Evolutionary conservation across 2,888 invertebrate species (phyloP).

Genomic region (Camptogramma bilineatum): DNA sequence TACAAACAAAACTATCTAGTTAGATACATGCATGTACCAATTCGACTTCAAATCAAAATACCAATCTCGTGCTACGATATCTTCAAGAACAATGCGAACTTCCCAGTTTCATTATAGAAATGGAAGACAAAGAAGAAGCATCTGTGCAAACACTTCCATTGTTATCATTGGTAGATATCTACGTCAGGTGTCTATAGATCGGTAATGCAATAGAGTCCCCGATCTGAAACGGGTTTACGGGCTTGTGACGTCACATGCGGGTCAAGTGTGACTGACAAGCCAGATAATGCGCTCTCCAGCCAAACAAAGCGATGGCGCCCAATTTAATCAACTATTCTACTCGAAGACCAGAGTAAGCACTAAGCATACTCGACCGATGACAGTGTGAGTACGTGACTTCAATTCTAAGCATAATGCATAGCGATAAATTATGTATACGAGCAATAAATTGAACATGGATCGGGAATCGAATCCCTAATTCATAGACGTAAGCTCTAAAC

Average conservation of each 20-base stretch:
- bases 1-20: not conserved
- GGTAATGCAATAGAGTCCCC: conserved; percentile 47
- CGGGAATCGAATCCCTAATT: conserved; percentile 60
- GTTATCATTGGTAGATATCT: conserved; percentile 17
- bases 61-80: conserved; percentile 1
- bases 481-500: conserved; percentile 38
- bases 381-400: conserved; percentile 57
- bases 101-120: conserved; percentile 14
- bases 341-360: conserved; percentile 58
- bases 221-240: conserved; percentile 45
- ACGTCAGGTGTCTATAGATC: conserved; percentile 28
- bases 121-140: conserved; percentile 16
- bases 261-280: conserved; percentile 67
- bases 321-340: conserved; percentile 68
- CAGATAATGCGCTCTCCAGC: conserved; percentile 61
- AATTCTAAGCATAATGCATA: conserved; percentile 57
- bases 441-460: conserved; percentile 64
- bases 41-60: conserved; percentile 2
- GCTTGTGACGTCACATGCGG: conserved; percentile 58
- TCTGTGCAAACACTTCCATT: conserved; percentile 22
- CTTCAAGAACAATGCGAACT: conserved; percentile 18
- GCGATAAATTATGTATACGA: conserved; percentile 66
- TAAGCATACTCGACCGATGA: conserved; percentile 53
- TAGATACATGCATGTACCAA: not conserved
- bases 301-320: conserved; percentile 64